Evolutionary conservation across 1,140 invertebrate species (phyloP), one percentile per base, ranked within the genome.

Genomic region (Macrotrachela quadricornifera): DNA sequence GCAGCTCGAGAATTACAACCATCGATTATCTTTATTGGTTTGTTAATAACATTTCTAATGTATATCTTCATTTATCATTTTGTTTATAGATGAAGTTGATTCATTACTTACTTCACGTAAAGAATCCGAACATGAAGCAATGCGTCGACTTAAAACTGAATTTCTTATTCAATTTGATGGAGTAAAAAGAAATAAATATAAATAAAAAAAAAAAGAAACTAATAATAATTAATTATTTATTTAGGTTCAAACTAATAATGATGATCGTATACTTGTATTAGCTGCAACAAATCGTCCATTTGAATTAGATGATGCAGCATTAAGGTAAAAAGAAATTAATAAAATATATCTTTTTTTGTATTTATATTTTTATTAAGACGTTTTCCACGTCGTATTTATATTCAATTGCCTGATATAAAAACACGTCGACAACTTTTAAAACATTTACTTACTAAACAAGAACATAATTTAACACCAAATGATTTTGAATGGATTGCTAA

Each of bases 201-300:
- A n/a, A n/a, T n/a, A n/a, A n/a, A n/a, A n/a, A n/a, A n/a, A n/a
- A n/a, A n/a, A n/a, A 65, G 62, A 56, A n/a, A 40, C 13, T 18
- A 50, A 44, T 6, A 50, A 44, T 39, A 15, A 12, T 18, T 16
- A 10, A 1, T 50, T 38, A 1, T 16, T 18, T 17, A 43, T 54
- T 49, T 46, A 62, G 59, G 45, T 64, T 15, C 55, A 57, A 39
- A 57, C 57, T 15, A 52, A 71, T 58, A 80, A 79, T 49, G 82
- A 87, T 42, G 82, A 88, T 59, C 71, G 80, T 15, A 72, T 91
- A 54, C 65, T 91, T 17, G 78, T 92, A 11, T 79, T 91, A 51
- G 85, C 85, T 1, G 86, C 86, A 6, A 91, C 88, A 0, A 92
- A 92, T 68, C 70, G 87, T n/a, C 88, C 88, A 0, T 83, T 90